Conservation (phyloP, 2,797 vertebrate genomes). For the Cryptoblepharus egeriae region DNA sequence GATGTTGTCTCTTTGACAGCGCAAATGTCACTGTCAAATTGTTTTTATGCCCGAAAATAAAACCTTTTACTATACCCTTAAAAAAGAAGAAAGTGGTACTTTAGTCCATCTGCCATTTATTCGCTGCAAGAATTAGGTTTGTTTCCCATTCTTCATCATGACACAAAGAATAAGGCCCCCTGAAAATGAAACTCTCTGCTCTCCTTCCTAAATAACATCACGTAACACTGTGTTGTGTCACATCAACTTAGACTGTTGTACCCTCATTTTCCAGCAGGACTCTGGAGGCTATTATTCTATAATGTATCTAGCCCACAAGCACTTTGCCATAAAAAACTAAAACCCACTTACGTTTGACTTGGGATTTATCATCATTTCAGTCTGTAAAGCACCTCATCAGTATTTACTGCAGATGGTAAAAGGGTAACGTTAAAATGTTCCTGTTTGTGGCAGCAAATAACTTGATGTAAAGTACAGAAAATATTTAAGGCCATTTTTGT, state of each 20-base stretch:
- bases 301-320: background rate
- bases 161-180: slow-evolving; percentile 3
- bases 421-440: background rate
- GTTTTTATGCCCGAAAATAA: slow-evolving; percentile 23
- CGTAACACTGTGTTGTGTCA: background rate
- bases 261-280: background rate
- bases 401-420: slow-evolving; percentile 23
- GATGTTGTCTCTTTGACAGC: background rate
- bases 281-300: background rate
- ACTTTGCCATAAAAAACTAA: slow-evolving; percentile 8
- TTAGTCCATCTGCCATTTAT: slow-evolving; percentile 12
- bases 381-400: slow-evolving; percentile 23
- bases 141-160: slow-evolving; percentile 11
- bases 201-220: slow-evolving; percentile 18
- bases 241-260: slow-evolving; percentile 9
- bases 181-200: slow-evolving; percentile 22
- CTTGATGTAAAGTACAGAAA: slow-evolving; percentile 14
- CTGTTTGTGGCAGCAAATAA: background rate
- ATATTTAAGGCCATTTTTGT: background rate
- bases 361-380: slow-evolving; percentile 24
- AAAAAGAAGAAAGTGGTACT: background rate
- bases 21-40: slow-evolving; percentile 15
- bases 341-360: slow-evolving; percentile 13
- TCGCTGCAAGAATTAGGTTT: slow-evolving; percentile 14
- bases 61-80: slow-evolving; percentile 29